Percentiles rank a stretch among this genome's conserved stretches.
phyloP scores from a whole-genome alignment of 2,888 invertebrate genomes.

The Agrotis clavis region DNA sequence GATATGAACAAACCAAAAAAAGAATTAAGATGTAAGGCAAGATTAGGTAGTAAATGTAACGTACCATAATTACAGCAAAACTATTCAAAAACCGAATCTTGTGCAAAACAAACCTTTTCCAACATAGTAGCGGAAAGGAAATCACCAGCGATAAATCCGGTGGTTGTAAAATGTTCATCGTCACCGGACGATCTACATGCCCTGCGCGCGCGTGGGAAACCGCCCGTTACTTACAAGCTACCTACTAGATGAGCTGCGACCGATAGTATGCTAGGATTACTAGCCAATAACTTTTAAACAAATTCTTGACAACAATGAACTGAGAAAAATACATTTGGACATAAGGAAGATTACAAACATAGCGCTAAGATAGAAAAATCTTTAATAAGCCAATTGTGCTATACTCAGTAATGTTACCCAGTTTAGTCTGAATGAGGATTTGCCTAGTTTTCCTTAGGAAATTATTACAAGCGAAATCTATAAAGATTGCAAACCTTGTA shows the following conservation, averaged over 20 bases:
- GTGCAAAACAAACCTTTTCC: slow-evolving; percentile 8
- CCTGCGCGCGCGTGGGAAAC: slow-evolving; percentile 75
- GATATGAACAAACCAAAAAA: no score
- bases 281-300: slow-evolving; percentile 44
- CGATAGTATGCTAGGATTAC: slow-evolving; percentile 36
- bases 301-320: slow-evolving; percentile 15
- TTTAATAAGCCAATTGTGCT: neutral
- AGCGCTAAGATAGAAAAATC: neutral
- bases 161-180: slow-evolving; percentile 64
- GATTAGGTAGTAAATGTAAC: no score
- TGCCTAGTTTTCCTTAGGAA: neutral
- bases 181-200: slow-evolving; percentile 74
- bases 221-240: slow-evolving; percentile 69
- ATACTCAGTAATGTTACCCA: neutral
- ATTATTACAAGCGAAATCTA: neutral
- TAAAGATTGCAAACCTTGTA: neutral
- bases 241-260: slow-evolving; percentile 50
- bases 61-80: neutral
- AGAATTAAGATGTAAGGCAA: no score
- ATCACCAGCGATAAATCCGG: slow-evolving; percentile 58
- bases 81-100: neutral
- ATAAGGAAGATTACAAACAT: neutral
- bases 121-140: slow-evolving; percentile 45
- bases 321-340: neutral
- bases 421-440: neutral